Conservation (phyloP, 2,113 vertebrate species). For the Corythornis madagascariensis region DNA sequence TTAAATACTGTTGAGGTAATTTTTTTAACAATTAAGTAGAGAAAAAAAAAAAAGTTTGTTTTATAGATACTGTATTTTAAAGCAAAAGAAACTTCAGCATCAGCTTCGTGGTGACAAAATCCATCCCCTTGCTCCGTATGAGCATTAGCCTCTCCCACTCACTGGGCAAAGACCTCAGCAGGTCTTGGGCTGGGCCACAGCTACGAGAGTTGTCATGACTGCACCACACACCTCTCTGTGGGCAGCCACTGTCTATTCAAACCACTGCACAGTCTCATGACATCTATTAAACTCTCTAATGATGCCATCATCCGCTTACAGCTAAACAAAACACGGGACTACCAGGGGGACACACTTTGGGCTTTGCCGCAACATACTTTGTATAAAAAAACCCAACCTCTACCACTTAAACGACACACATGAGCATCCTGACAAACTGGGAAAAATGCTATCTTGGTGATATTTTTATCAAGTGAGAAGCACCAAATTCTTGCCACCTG, state of each 20-base stretch:
- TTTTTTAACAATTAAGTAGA: background rate
- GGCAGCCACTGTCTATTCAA: background rate
- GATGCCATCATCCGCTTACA: background rate
- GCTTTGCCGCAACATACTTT: background rate
- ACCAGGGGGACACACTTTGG: background rate
- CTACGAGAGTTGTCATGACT: background rate
- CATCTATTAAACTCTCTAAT: background rate
- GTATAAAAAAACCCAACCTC: background rate
- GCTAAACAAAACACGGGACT: background rate
- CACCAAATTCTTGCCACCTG: background rate
- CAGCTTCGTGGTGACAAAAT: background rate
- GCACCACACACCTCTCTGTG: background rate
- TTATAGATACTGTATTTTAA: background rate
- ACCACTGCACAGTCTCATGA: background rate
- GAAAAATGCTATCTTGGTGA: background rate
- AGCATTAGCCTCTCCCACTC: background rate
- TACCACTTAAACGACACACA: background rate
- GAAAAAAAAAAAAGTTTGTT: background rate
- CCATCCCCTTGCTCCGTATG: background rate
- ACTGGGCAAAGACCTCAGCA: background rate
- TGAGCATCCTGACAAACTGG: rapidly evolving
- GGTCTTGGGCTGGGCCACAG: background rate
- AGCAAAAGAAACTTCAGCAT: background rate
- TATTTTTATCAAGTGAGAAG: background rate
- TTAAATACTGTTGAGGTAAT: background rate